phyloP scores from a whole-genome alignment of 2,113 vertebrate species.

The Syngnathus typhle region DNA sequence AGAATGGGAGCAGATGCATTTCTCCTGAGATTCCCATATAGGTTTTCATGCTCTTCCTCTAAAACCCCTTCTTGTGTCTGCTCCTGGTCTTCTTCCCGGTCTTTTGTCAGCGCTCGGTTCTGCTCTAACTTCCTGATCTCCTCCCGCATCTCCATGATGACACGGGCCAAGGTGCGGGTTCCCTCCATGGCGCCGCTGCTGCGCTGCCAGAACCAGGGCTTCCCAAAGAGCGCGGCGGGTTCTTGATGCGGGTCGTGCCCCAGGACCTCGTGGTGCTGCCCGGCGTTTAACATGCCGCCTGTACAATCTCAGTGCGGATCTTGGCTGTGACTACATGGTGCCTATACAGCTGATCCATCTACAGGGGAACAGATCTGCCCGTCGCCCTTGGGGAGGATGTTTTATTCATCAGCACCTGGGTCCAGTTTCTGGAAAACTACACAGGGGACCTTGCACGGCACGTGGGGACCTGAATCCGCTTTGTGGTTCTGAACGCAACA shows the following conservation, averaged over 20 bases:
- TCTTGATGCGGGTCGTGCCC: conserved; percentile 9
- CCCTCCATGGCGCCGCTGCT: conserved; percentile 73
- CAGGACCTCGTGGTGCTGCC: conserved; percentile 21
- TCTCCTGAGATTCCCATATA: conserved; percentile 40
- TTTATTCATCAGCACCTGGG: conserved; percentile 80
- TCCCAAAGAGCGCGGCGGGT: conserved; percentile 52
- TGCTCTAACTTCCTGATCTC: conserved; percentile 82
- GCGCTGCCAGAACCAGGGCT: conserved; percentile 67
- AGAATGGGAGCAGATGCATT: conserved; percentile 50
- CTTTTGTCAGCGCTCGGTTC: conserved; percentile 74
- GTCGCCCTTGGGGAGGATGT: conserved; percentile 66
- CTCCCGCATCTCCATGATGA: conserved; percentile 80
- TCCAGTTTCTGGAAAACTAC: conserved; percentile 76
- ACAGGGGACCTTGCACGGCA: conserved; percentile 32
- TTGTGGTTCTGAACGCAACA: background rate
- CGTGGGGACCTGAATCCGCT: background rate
- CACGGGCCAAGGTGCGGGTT: conserved; percentile 67
- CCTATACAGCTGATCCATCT: conserved; percentile 60
- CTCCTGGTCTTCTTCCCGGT: conserved; percentile 1
- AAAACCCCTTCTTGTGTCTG: conserved; percentile 6
- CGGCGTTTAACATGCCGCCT: conserved; percentile 50
- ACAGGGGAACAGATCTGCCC: conserved; percentile 16
- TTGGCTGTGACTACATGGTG: conserved; percentile 62
- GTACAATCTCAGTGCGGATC: conserved; percentile 62
- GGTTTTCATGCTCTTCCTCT: conserved; percentile 31